Evolutionary conservation across 2,113 vertebrate genomes (phyloP).

Genomic region (Onychorhynchus coronatus): DNA sequence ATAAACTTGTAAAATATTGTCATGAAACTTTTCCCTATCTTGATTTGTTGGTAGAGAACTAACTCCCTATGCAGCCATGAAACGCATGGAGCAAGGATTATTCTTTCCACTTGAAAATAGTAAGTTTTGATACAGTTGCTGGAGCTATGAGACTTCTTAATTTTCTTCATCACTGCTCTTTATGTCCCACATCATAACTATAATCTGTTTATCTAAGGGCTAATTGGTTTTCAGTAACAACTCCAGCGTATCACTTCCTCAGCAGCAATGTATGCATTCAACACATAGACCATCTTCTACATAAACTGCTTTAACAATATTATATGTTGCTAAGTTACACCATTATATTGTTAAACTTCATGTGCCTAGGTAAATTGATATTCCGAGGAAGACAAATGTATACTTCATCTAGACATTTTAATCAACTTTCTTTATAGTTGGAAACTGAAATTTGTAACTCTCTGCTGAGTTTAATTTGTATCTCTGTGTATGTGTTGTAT

Average conservation of each 20-base stretch:
- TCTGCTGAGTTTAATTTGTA: background rate
- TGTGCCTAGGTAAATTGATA: background rate
- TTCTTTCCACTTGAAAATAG: background rate
- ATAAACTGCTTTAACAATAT: background rate
- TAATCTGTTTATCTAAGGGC: constrained; percentile 44
- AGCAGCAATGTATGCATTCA: background rate
- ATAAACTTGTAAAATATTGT: background rate
- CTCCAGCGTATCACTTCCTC: background rate
- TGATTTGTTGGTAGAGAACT: background rate
- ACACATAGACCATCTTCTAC: background rate
- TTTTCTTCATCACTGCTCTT: constrained; percentile 51
- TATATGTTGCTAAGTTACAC: background rate
- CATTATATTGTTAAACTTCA: background rate
- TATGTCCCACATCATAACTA: constrained; percentile 5
- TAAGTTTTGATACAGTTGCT: background rate
- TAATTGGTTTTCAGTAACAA: constrained; percentile 40
- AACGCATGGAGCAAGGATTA: background rate
- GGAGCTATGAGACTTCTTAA: constrained; percentile 3
- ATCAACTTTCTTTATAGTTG: background rate
- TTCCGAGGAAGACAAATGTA: background rate
- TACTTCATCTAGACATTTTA: background rate
- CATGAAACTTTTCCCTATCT: background rate
- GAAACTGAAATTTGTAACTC: background rate
- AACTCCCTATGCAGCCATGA: background rate
- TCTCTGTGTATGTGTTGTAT: background rate